Base-by-base conservation (phyloP, 2,113 vertebrate genomes). In the Mastomys natalensis region DNA sequence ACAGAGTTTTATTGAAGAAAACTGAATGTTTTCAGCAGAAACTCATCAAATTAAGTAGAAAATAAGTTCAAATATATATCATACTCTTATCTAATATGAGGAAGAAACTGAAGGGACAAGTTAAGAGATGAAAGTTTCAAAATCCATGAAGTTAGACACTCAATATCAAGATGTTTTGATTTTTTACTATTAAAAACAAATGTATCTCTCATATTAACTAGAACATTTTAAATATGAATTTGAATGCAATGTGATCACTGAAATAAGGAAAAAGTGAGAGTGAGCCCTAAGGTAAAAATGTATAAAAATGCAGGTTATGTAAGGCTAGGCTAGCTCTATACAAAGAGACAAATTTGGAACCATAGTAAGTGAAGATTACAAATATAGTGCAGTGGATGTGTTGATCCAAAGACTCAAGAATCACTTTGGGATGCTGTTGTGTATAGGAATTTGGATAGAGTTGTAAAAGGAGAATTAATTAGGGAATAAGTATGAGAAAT, bases 31-130 rank as follows among this genome's bases (percentile, higher is more conserved):
- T 90, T 17, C 74, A 76, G 9, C 37, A 80, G 31, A 88, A 88
- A 92, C 11, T 90, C 76, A 87, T 84, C 4, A 94, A 92, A 90
- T 70, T 40, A 62, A 90, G 48, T 60, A 10, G 16, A 84, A 74
- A 29, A 73, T 29, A 73, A 4, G 29, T 68, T 92, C 45, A 82
- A 93, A 60, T 60, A 90, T 45, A 89, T 81, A 82, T 45, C 19
- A 90, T n/a, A 81, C n/a, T 3, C 8, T 86, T 87, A 87, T 4
- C 19, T 87, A 66, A 76, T 68, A 37, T 60, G 40, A 74, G 26
- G 31, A 93, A 90, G 16, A 24, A 87, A 77, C 0, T 73, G 58
- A 58, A 77, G 19, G 16, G 48, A 4, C 22, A 81, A 93, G 48
- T 76, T 1, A 53, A 92, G 45, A 87, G 45, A 51, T 22, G 43